phyloP scores from a whole-genome alignment of 2,888 invertebrate genomes.

The Drosophila maculinotata region DNA sequence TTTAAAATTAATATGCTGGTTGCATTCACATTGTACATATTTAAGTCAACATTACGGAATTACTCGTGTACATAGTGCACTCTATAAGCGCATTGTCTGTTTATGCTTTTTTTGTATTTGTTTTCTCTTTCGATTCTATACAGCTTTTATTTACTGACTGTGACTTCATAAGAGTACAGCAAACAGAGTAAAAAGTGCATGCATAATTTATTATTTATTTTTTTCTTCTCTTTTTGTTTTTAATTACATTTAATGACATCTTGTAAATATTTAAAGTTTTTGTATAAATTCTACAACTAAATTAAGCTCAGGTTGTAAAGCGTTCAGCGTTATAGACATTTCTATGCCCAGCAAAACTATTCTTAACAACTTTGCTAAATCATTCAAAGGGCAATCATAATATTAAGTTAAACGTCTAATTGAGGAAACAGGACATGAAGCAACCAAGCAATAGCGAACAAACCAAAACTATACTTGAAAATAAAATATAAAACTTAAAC shows the following conservation, averaged over 20 bases:
- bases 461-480: constrained; percentile 25
- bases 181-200: constrained; percentile 8
- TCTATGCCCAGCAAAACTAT: constrained; percentile 37
- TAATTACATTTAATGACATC: constrained; percentile 12
- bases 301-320: constrained; percentile 75
- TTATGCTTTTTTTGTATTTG: constrained; percentile 27
- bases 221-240: constrained; percentile 24
- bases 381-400: constrained; percentile 65
- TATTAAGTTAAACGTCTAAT: constrained; percentile 58
- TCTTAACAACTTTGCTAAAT: constrained; percentile 19
- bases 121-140: constrained; percentile 8
- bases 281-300: constrained; percentile 37
- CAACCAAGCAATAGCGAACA: constrained; percentile 29
- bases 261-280: constrained; percentile 67
- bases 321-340: constrained; percentile 49
- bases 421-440: constrained; percentile 18
- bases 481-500: constrained; percentile 43
- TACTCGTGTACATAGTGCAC: constrained; percentile 37
- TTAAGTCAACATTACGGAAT: constrained; percentile 37
- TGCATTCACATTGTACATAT: constrained; percentile 54
- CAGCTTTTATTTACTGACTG: constrained; percentile 30
- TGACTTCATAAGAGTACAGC: constrained; percentile 9
- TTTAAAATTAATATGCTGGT: constrained; percentile 71
- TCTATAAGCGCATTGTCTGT: constrained; percentile 39
- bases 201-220: constrained; percentile 50